Conservation (phyloP, 2,113 vertebrate genomes). For the Sylvilagus bachmani region DNA sequence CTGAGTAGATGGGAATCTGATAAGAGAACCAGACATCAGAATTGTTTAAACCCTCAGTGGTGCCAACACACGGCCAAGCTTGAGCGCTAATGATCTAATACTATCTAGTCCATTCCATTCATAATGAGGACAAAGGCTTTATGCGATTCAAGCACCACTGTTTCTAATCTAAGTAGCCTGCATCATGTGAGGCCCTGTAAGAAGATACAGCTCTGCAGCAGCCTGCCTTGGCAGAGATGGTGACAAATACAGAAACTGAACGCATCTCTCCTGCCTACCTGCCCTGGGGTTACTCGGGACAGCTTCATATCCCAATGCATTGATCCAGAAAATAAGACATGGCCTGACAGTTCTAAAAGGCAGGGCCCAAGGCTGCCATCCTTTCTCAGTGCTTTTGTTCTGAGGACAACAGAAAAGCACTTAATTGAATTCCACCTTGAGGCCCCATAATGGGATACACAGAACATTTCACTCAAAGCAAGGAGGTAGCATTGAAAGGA, state of each 20-base stretch:
- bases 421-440: not conserved
- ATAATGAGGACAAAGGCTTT: not conserved
- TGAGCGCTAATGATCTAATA: not conserved
- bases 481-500: not conserved
- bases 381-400: constrained; percentile 25
- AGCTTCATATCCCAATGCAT: not conserved
- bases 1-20: not conserved
- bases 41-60: not conserved
- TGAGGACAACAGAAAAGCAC: not conserved
- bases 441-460: not conserved
- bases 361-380: not conserved
- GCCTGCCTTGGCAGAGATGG: not conserved
- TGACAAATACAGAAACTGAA: not conserved
- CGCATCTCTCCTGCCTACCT: not conserved
- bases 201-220: not conserved
- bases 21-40: not conserved
- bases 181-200: not conserved
- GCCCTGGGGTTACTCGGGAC: not conserved
- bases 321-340: not conserved
- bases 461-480: constrained; percentile 16
- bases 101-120: not conserved
- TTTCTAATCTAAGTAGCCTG: constrained; percentile 60
- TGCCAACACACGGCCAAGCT: not conserved
- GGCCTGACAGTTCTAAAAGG: not conserved
- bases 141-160: not conserved